phyloP scores from a whole-genome alignment of 1,140 invertebrate species.

The Pygmarrhopalites habei region DNA sequence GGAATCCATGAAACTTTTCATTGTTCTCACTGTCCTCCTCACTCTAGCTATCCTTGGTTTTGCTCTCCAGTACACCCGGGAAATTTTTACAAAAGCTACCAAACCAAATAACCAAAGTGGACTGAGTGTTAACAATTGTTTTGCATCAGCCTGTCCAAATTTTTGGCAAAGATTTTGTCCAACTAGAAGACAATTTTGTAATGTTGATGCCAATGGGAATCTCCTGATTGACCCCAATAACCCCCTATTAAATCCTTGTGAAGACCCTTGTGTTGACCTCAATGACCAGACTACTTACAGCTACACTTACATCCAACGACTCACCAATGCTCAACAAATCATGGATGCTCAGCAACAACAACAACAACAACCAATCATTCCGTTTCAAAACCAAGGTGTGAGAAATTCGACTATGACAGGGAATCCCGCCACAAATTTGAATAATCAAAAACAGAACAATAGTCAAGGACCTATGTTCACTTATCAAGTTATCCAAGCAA shows the following conservation, averaged over 20 bases:
- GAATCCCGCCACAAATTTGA: background rate
- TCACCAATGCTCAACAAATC: background rate
- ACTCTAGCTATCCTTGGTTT: background rate
- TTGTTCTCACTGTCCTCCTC: background rate
- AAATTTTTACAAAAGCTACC: background rate
- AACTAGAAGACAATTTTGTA: no score
- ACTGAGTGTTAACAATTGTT: no score
- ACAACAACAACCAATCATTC: background rate
- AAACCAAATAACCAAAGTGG: no score
- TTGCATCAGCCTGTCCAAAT: no score
- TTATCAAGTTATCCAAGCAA: background rate
- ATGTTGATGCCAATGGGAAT: no score
- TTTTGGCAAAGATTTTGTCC: no score
- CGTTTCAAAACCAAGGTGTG: background rate
- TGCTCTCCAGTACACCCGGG: background rate
- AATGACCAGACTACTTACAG: background rate
- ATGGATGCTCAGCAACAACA: background rate
- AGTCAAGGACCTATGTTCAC: background rate
- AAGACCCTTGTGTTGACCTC: no score
- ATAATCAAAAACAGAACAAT: background rate
- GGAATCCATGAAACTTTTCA: constrained; percentile 1
- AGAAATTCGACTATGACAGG: background rate
- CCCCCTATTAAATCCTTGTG: no score
- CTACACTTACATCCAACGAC: background rate
- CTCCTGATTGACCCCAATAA: no score